Base-by-base conservation (phyloP, 1,140 invertebrate species). In the Orussus abietinus region DNA sequence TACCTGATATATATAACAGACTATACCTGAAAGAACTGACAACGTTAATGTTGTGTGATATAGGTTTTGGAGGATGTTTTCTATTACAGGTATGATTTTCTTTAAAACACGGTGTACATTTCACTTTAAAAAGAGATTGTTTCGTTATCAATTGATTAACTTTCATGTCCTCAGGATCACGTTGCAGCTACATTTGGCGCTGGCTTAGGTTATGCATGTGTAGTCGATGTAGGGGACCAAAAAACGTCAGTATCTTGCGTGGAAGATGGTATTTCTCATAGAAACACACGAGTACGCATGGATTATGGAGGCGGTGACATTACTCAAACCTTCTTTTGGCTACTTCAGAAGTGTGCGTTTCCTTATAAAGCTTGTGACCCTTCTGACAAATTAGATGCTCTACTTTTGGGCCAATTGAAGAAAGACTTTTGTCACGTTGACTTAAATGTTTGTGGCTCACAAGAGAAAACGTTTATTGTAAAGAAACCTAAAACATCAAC, bases 191-290 rank as follows among this genome's bases (percentile, higher is more conserved):
- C 92, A 11, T 96, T 96, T 77, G 94, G 93, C 11, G 87, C 91
- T 26, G 93, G 93, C 12, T 75, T 96, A 10, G 86, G 88, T 15
- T 89, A 84, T 66, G 92, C 92, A 5, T 96, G 93, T 76, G 91
- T 97, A 10, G 86, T 98, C 5, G 93, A 98, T 69, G 85, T 96
- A 31, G 94, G 94, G 0, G 92, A 95, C 64, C 89, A 95, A 66
- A 96, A 97, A 75, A 95, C 90, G 1, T 90, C 91, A 1, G 85
- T 97, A 10, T 94, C 90, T 7, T 98, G 94, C 75, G 91, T 96
- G 3, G 93, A 97, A 74, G 93, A 97, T 78, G 92, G 91, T 9
- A 90, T 96, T 38, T 96, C 92, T 32, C 88, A 93, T 57, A 81
- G 85, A 59, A 85, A 86, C 35, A 93, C 92, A 0, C 77, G 92